Evolutionary conservation across 2,888 invertebrate species (phyloP).

Genomic region (Epirrhoe tristata): DNA sequence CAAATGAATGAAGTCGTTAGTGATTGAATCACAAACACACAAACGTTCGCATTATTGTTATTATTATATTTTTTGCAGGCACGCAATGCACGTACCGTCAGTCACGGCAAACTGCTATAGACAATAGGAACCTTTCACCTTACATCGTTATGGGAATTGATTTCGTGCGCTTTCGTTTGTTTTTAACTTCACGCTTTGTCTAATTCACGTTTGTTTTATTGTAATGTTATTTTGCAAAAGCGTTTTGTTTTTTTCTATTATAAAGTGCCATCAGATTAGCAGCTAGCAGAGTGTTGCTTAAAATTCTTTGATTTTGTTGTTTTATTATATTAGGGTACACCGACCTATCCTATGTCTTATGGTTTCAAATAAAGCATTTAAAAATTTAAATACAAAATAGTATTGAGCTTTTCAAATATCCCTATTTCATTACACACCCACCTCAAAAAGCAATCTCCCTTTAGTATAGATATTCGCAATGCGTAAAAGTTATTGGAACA

Average conservation of each 20-base stretch:
- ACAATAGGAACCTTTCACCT: conserved; percentile 70
- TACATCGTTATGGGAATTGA: conserved; percentile 60
- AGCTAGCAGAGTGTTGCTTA: too few species aligned
- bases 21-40: not conserved
- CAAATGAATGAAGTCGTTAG: not conserved
- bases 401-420: not conserved
- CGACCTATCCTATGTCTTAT: too few species aligned
- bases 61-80: conserved; percentile 27
- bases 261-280: not conserved
- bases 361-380: too few species aligned
- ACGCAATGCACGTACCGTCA: conserved; percentile 29
- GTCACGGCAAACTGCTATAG: conserved; percentile 28
- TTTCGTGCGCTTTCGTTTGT: conserved; percentile 63
- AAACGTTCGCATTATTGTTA: not conserved
- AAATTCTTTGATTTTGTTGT: too few species aligned
- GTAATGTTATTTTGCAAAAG: not conserved
- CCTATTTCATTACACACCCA: not conserved
- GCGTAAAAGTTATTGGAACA: conserved; percentile 7
- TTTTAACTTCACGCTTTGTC: conserved; percentile 23
- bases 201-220: conserved; percentile 28
- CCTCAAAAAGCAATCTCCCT: not conserved
- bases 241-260: too few species aligned
- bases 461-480: conserved; percentile 5
- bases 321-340: too few species aligned
- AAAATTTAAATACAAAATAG: conserved; percentile 7